Percentiles rank a stretch among this genome's conserved stretches.
Conservation (phyloP, 2,113 vertebrate species). For the Forbesichthys agassizii region DNA sequence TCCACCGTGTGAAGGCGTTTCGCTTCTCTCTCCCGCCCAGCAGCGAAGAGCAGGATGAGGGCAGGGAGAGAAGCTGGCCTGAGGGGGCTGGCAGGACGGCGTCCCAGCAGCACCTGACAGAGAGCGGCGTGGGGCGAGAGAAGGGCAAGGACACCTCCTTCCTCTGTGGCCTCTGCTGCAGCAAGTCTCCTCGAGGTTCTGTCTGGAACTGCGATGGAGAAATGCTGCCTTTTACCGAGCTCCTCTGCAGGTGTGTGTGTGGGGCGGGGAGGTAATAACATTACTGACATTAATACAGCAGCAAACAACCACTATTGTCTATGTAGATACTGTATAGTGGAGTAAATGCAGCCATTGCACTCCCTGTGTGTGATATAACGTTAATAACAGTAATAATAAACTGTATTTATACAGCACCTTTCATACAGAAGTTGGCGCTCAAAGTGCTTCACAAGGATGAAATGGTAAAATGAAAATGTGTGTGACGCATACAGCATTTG, state of each 20-base stretch:
- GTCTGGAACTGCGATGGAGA: slow-evolving; percentile 85
- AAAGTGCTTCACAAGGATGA: too few species aligned
- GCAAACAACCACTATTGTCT: too few species aligned
- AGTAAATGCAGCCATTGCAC: too few species aligned
- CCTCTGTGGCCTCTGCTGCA: slow-evolving; percentile 67
- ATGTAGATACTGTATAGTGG: too few species aligned
- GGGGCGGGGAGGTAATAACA: not conserved
- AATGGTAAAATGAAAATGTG: too few species aligned
- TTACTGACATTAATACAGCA: too few species aligned
- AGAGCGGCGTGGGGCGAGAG: slow-evolving; percentile 8
- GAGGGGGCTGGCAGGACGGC: slow-evolving; percentile 21
- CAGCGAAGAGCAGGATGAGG: slow-evolving; percentile 49
- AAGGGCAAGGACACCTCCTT: slow-evolving; percentile 11
- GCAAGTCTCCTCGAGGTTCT: slow-evolving; percentile 55
- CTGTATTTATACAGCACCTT: too few species aligned
- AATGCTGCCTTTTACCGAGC: slow-evolving; percentile 68
- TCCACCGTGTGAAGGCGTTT: slow-evolving; percentile 79
- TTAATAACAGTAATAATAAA: too few species aligned
- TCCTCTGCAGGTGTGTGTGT: slow-evolving; percentile 72
- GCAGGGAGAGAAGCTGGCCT: not conserved
- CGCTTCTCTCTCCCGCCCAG: slow-evolving; percentile 65
- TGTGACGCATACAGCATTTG: too few species aligned
- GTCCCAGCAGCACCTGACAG: slow-evolving; percentile 62
- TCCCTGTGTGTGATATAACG: too few species aligned
- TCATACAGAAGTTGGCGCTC: too few species aligned